These are phyloP conservation scores for Drosophila sucinea DNA, from an alignment of 1,140 invertebrate genomes.

Conservation along the genomic window DNA sequence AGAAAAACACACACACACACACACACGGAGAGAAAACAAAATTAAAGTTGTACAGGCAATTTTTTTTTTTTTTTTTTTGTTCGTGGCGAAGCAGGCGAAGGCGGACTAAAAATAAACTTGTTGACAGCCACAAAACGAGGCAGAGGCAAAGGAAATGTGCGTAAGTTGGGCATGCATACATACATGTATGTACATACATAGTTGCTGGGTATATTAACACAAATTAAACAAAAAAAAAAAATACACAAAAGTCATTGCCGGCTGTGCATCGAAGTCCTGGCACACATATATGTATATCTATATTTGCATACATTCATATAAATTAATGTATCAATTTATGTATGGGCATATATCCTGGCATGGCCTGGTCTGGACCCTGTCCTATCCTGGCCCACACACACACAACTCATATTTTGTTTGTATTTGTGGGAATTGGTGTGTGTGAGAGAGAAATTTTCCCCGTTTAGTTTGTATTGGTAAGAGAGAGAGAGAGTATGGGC, in stretches of 20 bases:
- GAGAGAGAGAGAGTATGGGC: conserved; percentile 1
- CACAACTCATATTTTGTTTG: conserved; percentile 24
- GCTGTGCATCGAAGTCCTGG: conserved; percentile 8
- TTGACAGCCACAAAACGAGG: conserved; percentile 66
- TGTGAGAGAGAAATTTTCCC: conserved; percentile 18
- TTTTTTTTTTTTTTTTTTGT: conserved; percentile 17
- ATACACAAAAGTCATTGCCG: conserved; percentile 7
- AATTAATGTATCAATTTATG: not conserved
- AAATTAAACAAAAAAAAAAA: conserved; percentile 6
- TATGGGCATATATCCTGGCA: not conserved
- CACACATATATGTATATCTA: not conserved
- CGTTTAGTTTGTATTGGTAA: conserved; percentile 17
- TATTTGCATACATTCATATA: conserved; percentile 4
- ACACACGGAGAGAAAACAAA: conserved; percentile 28
- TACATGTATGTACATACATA: conserved; percentile 29
- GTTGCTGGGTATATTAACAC: conserved; percentile 17
- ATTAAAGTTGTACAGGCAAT: conserved; percentile 22
- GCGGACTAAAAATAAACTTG: conserved; percentile 74
- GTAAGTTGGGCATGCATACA: conserved; percentile 35
- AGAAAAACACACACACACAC: conserved; percentile 13
- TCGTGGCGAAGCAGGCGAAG: conserved; percentile 12
- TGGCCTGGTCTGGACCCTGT: conserved; percentile 11
- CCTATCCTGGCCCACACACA: conserved; percentile 1
- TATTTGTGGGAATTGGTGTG: conserved; percentile 14
- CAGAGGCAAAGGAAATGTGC: conserved; percentile 11